These are phyloP conservation scores for Phaetusa simplex DNA, from an alignment of 2,113 vertebrate species.

Conservation along the genomic window DNA sequence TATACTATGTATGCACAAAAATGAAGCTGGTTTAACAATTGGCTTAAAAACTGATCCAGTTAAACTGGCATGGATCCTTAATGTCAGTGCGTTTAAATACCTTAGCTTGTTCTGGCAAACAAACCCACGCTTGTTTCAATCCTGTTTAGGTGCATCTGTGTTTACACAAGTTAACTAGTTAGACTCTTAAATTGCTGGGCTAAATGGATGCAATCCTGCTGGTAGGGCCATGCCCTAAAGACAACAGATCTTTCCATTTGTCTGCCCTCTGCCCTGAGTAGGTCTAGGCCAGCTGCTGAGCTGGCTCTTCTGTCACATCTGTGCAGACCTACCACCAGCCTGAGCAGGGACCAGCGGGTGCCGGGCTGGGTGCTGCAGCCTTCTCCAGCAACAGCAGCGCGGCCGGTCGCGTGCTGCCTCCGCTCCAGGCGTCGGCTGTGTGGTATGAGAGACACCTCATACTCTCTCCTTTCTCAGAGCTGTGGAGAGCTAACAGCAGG, in stretches of 20 bases:
- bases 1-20: neutral
- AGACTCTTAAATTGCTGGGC: neutral
- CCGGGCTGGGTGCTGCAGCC: neutral
- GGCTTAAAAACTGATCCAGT: neutral
- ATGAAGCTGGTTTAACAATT: neutral
- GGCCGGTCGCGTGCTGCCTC: neutral
- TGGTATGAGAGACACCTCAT: neutral
- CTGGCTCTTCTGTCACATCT: neutral
- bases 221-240: neutral
- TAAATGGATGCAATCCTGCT: neutral
- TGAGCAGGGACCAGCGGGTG: rapidly evolving
- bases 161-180: neutral
- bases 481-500: neutral
- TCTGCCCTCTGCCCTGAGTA: neutral
- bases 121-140: neutral
- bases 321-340: rapidly evolving
- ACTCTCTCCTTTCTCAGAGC: neutral
- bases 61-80: neutral
- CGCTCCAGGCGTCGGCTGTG: rapidly evolving
- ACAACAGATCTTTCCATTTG: neutral
- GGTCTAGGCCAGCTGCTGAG: neutral
- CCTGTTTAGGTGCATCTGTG: neutral
- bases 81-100: neutral
- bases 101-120: neutral
- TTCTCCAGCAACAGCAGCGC: neutral